Evolutionary conservation across 2,888 invertebrate genomes (phyloP), one percentile per base, ranked within the genome.

Genomic region (Colletes collaris): DNA sequence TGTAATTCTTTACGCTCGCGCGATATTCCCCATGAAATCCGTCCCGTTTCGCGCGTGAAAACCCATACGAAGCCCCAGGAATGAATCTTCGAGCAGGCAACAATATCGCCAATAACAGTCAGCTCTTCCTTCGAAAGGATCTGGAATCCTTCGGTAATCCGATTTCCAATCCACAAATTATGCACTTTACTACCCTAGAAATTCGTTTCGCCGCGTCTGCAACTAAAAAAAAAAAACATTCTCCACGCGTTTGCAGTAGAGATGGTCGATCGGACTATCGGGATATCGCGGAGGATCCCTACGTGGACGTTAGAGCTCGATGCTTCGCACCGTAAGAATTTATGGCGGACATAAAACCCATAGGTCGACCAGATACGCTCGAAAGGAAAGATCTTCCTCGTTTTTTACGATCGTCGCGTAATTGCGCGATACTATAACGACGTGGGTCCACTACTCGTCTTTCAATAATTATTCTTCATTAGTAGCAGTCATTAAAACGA

Each of bases 381-480:
- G 19, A 50, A 65, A 40, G 53, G 19, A 19, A n/a, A 19, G 53
- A 44, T 44, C 50, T 62, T 56, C 16, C 8, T 49, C 76, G 52
- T 56, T 69, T 78, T 62, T 58, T 69, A 60, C 71, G 71, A 40
- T 35, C 76, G 64, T 8, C 44, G 58, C 65, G 67, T 76, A 79
- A 79, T 76, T 79, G 68, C 71, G 67, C 76, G 79, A 79, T 76
- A 71, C 79, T 67, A 71, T 71, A 71, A 79, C 75, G 75, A 76
- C 40, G 40, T 8, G 37, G 10, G n/a, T n/a, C n/a, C 50, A n/a
- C 13, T 52, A 4, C n/a, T 5, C 5, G 27, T 27, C 27, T 27
- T 11, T n/a, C 2, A 52, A 52, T n/a, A 11, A n/a, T 27, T 27
- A 27, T 27, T 27, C 2, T 27, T 27, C 27, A 27, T 27, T 27